Percentiles rank a stretch among this genome's conserved stretches.
These are phyloP conservation scores for Coptotermes formosanus DNA, from an alignment of 1,140 invertebrate genomes.

Conservation along the genomic window DNA sequence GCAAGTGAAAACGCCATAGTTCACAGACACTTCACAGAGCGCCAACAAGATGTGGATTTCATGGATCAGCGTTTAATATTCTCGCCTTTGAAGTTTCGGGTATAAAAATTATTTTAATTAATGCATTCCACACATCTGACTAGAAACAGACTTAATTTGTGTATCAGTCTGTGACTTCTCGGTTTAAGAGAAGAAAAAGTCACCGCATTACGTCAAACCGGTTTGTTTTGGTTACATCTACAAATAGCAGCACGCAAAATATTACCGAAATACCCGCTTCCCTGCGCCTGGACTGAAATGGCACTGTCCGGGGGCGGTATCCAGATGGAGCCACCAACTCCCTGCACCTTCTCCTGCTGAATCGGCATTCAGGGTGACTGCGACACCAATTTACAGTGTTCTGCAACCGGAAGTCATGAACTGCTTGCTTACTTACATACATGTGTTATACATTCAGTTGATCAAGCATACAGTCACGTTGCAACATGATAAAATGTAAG, in stretches of 20 bases:
- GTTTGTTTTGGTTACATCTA: not conserved
- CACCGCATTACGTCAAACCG: not conserved
- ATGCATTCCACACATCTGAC: not conserved
- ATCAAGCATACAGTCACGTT: too few relatives aligned
- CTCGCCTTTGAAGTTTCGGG: not conserved
- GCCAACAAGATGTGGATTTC: not conserved
- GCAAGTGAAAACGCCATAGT: not conserved
- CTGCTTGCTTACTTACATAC: too few relatives aligned
- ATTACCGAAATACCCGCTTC: not conserved
- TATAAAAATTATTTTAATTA: not conserved
- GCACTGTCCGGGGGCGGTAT: slow-evolving; percentile 4
- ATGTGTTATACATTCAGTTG: too few relatives aligned
- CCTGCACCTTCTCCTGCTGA: not conserved
- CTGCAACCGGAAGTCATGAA: too few relatives aligned
- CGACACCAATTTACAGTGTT: too few relatives aligned
- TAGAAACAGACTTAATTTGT: not conserved
- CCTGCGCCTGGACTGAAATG: slow-evolving; percentile 8
- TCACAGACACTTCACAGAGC: not conserved
- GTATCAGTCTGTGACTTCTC: not conserved
- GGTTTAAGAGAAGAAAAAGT: not conserved
- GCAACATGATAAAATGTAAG: too few relatives aligned
- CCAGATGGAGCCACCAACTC: not conserved
- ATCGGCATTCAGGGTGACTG: not conserved
- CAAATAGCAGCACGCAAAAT: not conserved
- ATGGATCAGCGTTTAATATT: not conserved